A percentile compares a stretch with the other conserved stretches of the same genome.
Evolutionary conservation across 2,888 invertebrate species (phyloP).

Genomic region (Nephrotoma appendiculata): DNA sequence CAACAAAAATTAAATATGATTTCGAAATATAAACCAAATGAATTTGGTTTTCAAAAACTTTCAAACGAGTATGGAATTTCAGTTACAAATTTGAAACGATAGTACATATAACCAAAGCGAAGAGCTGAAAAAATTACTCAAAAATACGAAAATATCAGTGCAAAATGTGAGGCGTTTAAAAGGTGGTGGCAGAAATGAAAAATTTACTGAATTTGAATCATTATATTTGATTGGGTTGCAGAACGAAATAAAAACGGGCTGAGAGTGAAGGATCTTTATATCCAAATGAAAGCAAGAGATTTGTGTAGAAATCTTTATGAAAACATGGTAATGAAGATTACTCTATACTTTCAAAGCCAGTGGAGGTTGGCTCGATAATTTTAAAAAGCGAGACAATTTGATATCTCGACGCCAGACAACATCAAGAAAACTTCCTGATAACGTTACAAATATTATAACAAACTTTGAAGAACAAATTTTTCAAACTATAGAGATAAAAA

Average conservation of each 20-base stretch:
- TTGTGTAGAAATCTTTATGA: constrained; percentile 2
- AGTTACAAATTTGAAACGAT: constrained; percentile 2
- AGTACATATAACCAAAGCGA: constrained; percentile 3
- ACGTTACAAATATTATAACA: too few species aligned
- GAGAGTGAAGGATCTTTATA: neutral
- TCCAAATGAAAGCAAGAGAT: constrained; percentile 3
- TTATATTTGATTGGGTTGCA: constrained; percentile 3
- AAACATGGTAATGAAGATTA: too few species aligned
- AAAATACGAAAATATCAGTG: neutral
- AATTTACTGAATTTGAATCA: constrained; percentile 5
- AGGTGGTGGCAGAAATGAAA: too few species aligned
- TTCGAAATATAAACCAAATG: neutral
- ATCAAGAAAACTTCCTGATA: too few species aligned
- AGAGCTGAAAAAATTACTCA: neutral
- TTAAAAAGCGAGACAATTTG: too few species aligned
- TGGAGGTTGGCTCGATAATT: too few species aligned
- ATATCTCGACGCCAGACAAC: too few species aligned
- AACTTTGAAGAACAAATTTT: too few species aligned
- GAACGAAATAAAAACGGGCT: constrained; percentile 3
- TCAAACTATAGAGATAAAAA: too few species aligned
- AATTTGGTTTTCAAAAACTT: neutral
- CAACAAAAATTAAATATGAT: constrained; percentile 3
- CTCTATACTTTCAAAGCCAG: neutral
- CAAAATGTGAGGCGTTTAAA: neutral
- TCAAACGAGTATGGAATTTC: neutral